Evolutionary conservation across 2,888 invertebrate species (phyloP).

Genomic region (Clostera curtula): DNA sequence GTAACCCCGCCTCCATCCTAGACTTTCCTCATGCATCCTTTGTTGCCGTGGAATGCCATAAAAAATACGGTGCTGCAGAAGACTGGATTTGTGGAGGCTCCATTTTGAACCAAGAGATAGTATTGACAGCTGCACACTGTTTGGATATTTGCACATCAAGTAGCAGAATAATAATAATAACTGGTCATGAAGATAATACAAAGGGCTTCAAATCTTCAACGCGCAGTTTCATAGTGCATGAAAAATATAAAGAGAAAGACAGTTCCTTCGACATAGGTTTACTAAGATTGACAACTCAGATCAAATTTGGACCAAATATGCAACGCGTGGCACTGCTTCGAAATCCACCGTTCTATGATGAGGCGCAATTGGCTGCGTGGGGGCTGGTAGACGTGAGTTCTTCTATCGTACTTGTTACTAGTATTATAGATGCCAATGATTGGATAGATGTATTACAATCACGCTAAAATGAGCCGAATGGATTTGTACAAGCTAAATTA

Average conservation of each 20-base stretch:
- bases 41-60: conserved; percentile 11
- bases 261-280: conserved; percentile 4
- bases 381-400: conserved; percentile 5
- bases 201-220: neutral
- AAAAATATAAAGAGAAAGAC: neutral
- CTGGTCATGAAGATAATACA: neutral
- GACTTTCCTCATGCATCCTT: conserved; percentile 21
- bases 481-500: no score
- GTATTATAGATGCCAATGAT: no score
- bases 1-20: conserved; percentile 11
- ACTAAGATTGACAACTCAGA: neutral
- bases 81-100: conserved; percentile 30
- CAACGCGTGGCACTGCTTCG: conserved; percentile 4
- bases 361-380: conserved; percentile 7
- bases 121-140: conserved; percentile 36
- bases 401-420: no score
- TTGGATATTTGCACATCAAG: conserved; percentile 2
- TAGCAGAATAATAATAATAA: neutral
- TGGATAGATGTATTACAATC: no score
- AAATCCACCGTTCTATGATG: conserved; percentile 5
- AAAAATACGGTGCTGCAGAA: fast-evolving
- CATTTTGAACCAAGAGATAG: conserved; percentile 26
- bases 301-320: neutral
- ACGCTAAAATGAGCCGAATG: no score
- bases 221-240: neutral